Conservation (phyloP, 2,113 vertebrate genomes). For the Meleagris gallopavo region DNA sequence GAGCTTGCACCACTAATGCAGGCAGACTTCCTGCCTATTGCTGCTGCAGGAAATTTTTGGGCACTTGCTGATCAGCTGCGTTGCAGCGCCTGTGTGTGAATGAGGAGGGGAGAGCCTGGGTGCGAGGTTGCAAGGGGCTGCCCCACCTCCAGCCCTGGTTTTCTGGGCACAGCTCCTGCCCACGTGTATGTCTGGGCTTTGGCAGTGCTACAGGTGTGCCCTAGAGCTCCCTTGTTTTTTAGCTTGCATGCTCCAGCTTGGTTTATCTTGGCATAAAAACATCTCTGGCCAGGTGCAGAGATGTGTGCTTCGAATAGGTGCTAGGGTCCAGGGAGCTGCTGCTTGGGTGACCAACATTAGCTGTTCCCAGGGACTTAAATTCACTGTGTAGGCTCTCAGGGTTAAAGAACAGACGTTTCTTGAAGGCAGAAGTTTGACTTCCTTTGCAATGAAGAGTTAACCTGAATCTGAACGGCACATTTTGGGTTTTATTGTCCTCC, state of each 20-base stretch:
- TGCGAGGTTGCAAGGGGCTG: background rate
- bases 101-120: background rate
- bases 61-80: background rate
- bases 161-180: background rate
- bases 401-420: background rate
- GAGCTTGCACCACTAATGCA: background rate
- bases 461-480: background rate
- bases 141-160: background rate
- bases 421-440: background rate
- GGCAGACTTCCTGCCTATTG: slow-evolving; percentile 39
- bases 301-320: background rate
- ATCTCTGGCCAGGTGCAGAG: rapidly evolving
- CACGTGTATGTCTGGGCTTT: background rate
- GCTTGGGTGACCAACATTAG: background rate
- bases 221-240: background rate
- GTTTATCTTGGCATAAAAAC: background rate
- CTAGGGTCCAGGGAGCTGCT: background rate
- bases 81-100: rapidly evolving
- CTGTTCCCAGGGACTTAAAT: background rate
- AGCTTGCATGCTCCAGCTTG: background rate
- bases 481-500: slow-evolving; percentile 10
- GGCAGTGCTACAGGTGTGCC: background rate
- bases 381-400: background rate
- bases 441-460: background rate
- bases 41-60: slow-evolving; percentile 3